These are phyloP conservation scores for Manis javanica DNA, from an alignment of 2,797 vertebrate genomes.

Conservation along the genomic window DNA sequence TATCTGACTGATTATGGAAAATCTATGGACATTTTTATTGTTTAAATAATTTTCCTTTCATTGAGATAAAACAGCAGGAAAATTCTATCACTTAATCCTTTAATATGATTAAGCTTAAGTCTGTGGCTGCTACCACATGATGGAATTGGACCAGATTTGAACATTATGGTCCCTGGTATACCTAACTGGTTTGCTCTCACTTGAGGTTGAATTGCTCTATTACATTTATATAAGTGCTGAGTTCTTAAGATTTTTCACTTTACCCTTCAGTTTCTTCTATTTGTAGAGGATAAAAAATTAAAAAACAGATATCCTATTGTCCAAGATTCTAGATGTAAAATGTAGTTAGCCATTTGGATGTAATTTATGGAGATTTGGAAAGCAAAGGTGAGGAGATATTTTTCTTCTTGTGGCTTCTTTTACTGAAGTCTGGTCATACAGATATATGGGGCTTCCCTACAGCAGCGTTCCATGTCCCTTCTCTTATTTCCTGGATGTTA, in stretches of 20 bases:
- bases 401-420: neutral
- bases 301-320: neutral
- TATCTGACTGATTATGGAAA: slow-evolving; percentile 8
- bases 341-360: neutral
- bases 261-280: neutral
- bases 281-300: neutral
- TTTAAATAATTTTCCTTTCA: slow-evolving; percentile 37
- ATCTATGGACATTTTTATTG: slow-evolving; percentile 26
- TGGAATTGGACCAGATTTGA: neutral
- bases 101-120: slow-evolving; percentile 14
- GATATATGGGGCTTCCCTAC: neutral
- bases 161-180: neutral
- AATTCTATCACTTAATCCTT: slow-evolving; percentile 17
- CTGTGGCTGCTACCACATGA: neutral
- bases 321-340: neutral
- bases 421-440: neutral
- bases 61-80: slow-evolving; percentile 3
- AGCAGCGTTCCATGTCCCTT: neutral
- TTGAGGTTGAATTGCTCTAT: neutral
- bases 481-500: neutral
- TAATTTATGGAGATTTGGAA: neutral
- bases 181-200: neutral
- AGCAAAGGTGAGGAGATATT: neutral
- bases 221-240: neutral
- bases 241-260: neutral